Percentiles rank a stretch among this genome's conserved stretches.
Conservation (phyloP, 1,140 invertebrate species). For the Eciton burchellii region DNA sequence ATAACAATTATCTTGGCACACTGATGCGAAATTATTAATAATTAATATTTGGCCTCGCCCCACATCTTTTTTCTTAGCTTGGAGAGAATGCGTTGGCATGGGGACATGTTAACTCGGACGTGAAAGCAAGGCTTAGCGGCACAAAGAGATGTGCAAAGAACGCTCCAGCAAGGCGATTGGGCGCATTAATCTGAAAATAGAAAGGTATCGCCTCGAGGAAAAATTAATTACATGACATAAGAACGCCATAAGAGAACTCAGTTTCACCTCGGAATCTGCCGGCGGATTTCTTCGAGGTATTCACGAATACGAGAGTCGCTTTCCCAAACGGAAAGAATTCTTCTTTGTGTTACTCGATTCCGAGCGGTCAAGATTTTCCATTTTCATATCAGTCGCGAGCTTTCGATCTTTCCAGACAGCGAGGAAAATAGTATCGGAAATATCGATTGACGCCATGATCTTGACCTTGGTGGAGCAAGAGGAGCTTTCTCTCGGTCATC, state of each 20-base stretch:
- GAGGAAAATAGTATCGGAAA: slow-evolving; percentile 31
- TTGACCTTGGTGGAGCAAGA: slow-evolving; percentile 33
- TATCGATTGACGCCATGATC: slow-evolving; percentile 12
- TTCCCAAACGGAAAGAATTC: background rate
- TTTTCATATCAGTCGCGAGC: background rate
- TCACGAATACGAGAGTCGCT: background rate
- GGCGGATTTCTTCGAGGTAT: background rate
- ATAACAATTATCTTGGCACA: slow-evolving; percentile 9
- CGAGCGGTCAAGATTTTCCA: background rate
- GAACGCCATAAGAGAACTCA: background rate
- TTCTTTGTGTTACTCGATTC: background rate
- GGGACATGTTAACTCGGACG: slow-evolving; percentile 45
- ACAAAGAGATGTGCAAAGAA: slow-evolving; percentile 52
- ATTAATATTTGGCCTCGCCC: slow-evolving; percentile 47
- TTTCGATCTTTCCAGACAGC: slow-evolving; percentile 2
- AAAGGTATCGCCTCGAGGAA: slow-evolving; percentile 23
- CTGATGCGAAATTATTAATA: slow-evolving; percentile 45
- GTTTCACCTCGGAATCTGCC: background rate
- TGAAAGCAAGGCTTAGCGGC: slow-evolving; percentile 45
- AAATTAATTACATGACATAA: slow-evolving; percentile 25
- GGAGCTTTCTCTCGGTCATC: slow-evolving; percentile 63
- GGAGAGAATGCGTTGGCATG: slow-evolving; percentile 14
- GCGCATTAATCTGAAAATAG: slow-evolving; percentile 54
- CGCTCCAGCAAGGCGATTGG: slow-evolving; percentile 29
- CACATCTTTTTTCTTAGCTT: slow-evolving; percentile 45